phyloP scores from a whole-genome alignment of 2,888 invertebrate genomes.

The Chromoteleia sp. region DNA sequence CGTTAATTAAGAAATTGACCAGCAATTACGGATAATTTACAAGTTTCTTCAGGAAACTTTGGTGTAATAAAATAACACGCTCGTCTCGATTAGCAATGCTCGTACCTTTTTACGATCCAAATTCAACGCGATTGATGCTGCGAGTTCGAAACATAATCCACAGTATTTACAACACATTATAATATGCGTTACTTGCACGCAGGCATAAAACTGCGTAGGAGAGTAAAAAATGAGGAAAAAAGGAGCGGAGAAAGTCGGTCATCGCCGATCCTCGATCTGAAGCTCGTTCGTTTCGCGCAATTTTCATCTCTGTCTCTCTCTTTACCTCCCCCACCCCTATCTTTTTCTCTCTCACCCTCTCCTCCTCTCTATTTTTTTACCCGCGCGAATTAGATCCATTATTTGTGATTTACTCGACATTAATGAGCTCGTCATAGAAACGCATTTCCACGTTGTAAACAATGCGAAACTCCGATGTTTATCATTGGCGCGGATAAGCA shows the following conservation, averaged over 20 bases:
- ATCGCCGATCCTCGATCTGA: conserved; percentile 53
- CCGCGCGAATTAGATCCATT: conserved; percentile 67
- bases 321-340: no score
- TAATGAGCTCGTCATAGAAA: conserved; percentile 60
- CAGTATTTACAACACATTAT: conserved; percentile 28
- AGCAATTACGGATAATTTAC: conserved; percentile 10
- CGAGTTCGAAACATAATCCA: conserved; percentile 13
- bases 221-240: conserved; percentile 48
- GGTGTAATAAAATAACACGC: background rate
- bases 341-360: no score
- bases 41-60: background rate
- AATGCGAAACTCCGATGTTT: conserved; percentile 58
- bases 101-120: background rate
- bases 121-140: conserved; percentile 8
- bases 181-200: conserved; percentile 19
- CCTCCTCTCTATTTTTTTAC: no score
- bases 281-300: conserved; percentile 52
- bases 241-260: conserved; percentile 68
- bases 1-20: conserved; percentile 18
- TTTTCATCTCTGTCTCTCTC: no score
- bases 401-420: conserved; percentile 60
- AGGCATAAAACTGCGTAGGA: conserved; percentile 44
- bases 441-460: conserved; percentile 64
- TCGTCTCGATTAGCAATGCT: conserved; percentile 8
- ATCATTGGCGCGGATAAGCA: conserved; percentile 39